A percentile compares a stretch with the other conserved stretches of the same genome.
Evolutionary conservation across 92 coral and sea anemone species (phyloP).

Genomic region (Umimayanthus kanabou): DNA sequence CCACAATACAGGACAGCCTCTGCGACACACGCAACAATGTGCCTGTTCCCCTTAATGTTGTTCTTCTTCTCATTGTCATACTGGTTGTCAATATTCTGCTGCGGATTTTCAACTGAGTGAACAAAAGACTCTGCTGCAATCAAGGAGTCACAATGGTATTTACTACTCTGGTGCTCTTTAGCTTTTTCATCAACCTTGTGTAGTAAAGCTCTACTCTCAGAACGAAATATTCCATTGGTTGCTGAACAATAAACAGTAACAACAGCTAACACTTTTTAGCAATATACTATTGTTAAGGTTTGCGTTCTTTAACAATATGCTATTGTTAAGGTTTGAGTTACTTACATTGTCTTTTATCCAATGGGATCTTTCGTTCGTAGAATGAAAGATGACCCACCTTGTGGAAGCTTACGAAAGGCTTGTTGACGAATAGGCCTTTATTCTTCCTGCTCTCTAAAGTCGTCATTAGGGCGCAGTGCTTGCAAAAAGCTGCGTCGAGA

Average conservation of each 20-base stretch:
- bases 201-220: too few species aligned
- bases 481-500: neutral
- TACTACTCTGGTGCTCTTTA: neutral
- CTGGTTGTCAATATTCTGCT: constrained; percentile 18
- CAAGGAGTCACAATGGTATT: constrained; percentile 10
- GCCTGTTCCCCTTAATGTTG: constrained; percentile 17
- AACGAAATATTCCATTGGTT: too few species aligned
- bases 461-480: neutral
- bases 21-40: constrained; percentile 32
- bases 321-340: too few species aligned
- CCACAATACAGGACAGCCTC: constrained; percentile 16
- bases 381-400: too few species aligned
- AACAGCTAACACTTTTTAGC: too few species aligned
- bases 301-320: too few species aligned
- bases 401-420: constrained; percentile 8
- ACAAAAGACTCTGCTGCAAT: constrained; percentile 22
- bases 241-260: too few species aligned
- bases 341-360: too few species aligned
- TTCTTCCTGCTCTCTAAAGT: constrained; percentile 1
- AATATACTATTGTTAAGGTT: too few species aligned
- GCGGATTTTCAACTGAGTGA: constrained; percentile 12
- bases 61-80: constrained; percentile 1
- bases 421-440: neutral
- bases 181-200: constrained; percentile 37
- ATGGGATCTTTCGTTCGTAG: too few species aligned